phyloP scores from a whole-genome alignment of 2,888 invertebrate genomes.

The Terebella lapidaria region DNA sequence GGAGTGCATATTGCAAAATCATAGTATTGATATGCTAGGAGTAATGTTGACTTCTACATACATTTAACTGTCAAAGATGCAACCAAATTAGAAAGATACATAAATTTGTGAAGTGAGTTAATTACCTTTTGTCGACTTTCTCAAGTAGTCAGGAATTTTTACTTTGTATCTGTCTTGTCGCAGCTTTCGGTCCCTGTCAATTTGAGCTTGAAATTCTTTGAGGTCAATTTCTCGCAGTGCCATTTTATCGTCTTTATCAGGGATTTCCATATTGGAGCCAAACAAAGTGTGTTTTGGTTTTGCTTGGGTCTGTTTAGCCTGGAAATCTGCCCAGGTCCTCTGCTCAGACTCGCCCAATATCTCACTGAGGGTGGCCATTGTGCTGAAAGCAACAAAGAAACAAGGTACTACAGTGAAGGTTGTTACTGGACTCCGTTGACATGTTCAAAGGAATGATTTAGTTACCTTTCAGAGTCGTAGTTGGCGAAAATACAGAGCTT shows the following conservation, averaged over 20 bases:
- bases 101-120: neutral
- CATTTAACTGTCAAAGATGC: too few species aligned
- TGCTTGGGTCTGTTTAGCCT: neutral
- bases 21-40: neutral
- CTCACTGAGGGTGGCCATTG: too few species aligned
- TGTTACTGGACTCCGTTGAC: too few species aligned
- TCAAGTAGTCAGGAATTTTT: neutral
- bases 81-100: too few species aligned
- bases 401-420: too few species aligned
- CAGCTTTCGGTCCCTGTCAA: neutral
- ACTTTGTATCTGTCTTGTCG: neutral
- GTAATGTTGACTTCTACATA: neutral
- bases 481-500: too few species aligned
- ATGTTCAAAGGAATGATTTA: too few species aligned
- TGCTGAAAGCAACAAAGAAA: too few species aligned
- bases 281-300: neutral
- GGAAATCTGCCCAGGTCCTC: neutral
- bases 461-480: too few species aligned
- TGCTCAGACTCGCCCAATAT: too few species aligned
- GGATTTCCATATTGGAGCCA: neutral
- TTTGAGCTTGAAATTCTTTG: neutral
- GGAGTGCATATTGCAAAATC: neutral
- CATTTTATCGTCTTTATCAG: neutral
- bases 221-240: neutral
- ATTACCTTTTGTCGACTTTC: neutral